A percentile compares a stretch with the other conserved stretches of the same genome.
Evolutionary conservation across 2,797 vertebrate species (phyloP).

Genomic region (Clarias pachynema): DNA sequence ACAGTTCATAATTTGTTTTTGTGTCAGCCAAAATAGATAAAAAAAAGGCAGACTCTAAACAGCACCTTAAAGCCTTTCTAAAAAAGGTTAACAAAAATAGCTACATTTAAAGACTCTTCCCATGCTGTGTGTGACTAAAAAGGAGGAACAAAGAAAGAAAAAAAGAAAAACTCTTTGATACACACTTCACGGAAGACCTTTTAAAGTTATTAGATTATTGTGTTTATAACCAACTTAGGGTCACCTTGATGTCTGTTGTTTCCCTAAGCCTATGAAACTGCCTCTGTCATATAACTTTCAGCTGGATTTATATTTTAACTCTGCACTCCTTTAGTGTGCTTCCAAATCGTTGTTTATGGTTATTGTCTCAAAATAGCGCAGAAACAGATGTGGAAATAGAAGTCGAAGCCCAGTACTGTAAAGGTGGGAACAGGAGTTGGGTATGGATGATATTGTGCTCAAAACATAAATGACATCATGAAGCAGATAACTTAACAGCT

Average conservation of each 20-base stretch:
- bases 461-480: constrained; percentile 15
- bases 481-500: constrained; percentile 26
- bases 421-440: constrained; percentile 21
- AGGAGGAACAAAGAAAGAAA: neutral
- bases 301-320: constrained; percentile 54
- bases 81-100: constrained; percentile 21
- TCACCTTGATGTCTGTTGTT: constrained; percentile 43
- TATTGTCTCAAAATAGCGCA: constrained; percentile 32
- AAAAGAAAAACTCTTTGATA: constrained; percentile 26
- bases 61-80: neutral
- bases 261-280: constrained; percentile 26
- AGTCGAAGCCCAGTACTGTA: constrained; percentile 33
- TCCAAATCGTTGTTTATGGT: constrained; percentile 54
- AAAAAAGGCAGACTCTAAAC: neutral
- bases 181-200: constrained; percentile 46
- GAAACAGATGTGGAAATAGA: constrained; percentile 51
- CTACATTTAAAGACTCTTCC: neutral
- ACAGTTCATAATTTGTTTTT: constrained; percentile 10
- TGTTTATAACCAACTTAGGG: constrained; percentile 43
- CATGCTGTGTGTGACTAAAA: neutral
- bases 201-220: constrained; percentile 44
- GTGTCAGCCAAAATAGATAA: neutral
- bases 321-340: constrained; percentile 35
- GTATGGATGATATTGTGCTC: constrained; percentile 43
- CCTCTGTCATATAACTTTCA: constrained; percentile 50